Conservation (phyloP, 1,140 invertebrate genomes). For the Drosophila jambulina region DNA sequence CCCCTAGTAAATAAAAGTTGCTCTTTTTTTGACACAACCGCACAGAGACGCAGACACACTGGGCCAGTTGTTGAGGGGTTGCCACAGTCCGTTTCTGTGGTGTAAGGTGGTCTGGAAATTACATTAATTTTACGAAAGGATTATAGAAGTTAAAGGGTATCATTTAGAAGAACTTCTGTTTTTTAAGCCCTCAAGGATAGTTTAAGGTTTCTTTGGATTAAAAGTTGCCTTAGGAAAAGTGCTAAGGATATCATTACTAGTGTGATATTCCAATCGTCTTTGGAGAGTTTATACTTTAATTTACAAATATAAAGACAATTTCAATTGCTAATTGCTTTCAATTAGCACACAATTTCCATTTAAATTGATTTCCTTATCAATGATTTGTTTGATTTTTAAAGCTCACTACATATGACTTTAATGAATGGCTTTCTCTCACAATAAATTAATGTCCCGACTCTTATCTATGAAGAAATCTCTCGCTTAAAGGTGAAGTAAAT, state of each 20-base stretch:
- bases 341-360: not conserved
- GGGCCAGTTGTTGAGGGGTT: slow-evolving; percentile 7
- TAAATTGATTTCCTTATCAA: not conserved
- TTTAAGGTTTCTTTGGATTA: not conserved
- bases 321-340: too few species aligned
- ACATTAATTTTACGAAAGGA: not conserved
- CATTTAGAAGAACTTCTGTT: not conserved
- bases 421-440: not conserved
- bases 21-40: slow-evolving; percentile 49
- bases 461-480: not conserved
- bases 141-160: not conserved
- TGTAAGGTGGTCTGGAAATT: slow-evolving; percentile 6
- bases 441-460: not conserved
- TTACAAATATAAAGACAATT: too few species aligned
- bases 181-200: too few species aligned
- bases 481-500: slow-evolving; percentile 2
- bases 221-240: not conserved
- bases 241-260: too few species aligned
- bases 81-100: slow-evolving; percentile 34
- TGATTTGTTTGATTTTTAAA: slow-evolving; percentile 8
- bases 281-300: too few species aligned
- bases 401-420: not conserved
- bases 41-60: slow-evolving; percentile 42
- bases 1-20: slow-evolving; percentile 64
- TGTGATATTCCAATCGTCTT: too few species aligned